phyloP scores from a whole-genome alignment of 2,888 invertebrate species.

The Oxystoma pomonae region DNA sequence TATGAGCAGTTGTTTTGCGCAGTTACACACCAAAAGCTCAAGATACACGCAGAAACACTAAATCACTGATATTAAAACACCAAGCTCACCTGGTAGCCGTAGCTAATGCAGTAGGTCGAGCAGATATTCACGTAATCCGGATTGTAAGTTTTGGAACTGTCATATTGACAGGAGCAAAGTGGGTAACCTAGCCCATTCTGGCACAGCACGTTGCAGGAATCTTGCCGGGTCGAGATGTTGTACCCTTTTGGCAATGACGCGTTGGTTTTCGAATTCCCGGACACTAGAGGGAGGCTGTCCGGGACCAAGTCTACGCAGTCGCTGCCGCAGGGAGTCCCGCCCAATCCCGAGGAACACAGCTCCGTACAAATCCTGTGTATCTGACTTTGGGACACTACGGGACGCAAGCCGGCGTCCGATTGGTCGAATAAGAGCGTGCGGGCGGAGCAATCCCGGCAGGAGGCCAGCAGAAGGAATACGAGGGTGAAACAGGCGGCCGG shows the following conservation, averaged over 20 bases:
- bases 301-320: slow-evolving; percentile 53
- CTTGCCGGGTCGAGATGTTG: slow-evolving; percentile 47
- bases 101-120: slow-evolving; percentile 49
- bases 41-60: background rate
- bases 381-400: slow-evolving; percentile 41
- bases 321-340: slow-evolving; percentile 54
- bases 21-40: too few species aligned
- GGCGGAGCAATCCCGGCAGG: slow-evolving; percentile 12
- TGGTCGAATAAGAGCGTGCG: slow-evolving; percentile 12
- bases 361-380: slow-evolving; percentile 46
- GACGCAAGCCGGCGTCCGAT: slow-evolving; percentile 32
- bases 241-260: slow-evolving; percentile 3
- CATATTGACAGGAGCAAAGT: slow-evolving; percentile 50
- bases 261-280: slow-evolving; percentile 18
- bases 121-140: slow-evolving; percentile 52
- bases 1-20: too few species aligned
- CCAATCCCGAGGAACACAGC: slow-evolving; percentile 48
- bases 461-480: slow-evolving; percentile 32
- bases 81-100: slow-evolving; percentile 33
- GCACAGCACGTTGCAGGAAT: slow-evolving; percentile 60
- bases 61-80: background rate
- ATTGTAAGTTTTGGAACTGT: slow-evolving; percentile 28
- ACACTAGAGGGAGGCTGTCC: slow-evolving; percentile 42
- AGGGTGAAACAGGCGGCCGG: slow-evolving; percentile 11
- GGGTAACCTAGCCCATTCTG: slow-evolving; percentile 58